These are phyloP conservation scores for Heterodera filipjevi DNA, from an alignment of 2,888 invertebrate genomes.

Conservation along the genomic window DNA sequence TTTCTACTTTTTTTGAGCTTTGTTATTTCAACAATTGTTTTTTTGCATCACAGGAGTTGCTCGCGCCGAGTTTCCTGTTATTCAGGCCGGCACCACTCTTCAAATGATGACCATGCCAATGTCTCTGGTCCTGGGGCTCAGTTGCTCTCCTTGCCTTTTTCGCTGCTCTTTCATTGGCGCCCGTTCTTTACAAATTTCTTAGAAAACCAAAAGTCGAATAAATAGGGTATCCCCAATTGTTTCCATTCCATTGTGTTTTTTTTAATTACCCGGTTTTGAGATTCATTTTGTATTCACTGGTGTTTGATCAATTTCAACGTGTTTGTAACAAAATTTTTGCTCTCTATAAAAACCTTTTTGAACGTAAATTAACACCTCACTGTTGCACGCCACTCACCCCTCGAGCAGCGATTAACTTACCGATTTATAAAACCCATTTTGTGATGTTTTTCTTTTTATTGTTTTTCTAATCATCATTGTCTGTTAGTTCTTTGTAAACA, in stretches of 20 bases:
- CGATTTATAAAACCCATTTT: too few relatives aligned
- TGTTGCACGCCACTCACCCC: too few relatives aligned
- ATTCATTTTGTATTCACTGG: not conserved
- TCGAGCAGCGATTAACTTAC: too few relatives aligned
- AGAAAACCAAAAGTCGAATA: not conserved
- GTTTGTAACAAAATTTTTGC: not conserved
- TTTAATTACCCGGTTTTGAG: too few relatives aligned
- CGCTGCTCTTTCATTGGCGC: slow-evolving; percentile 82
- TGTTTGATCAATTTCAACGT: not conserved
- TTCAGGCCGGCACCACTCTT: slow-evolving; percentile 94
- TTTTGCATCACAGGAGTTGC: slow-evolving; percentile 78
- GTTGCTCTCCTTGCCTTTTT: slow-evolving; percentile 78
- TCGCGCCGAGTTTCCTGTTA: slow-evolving; percentile 93
- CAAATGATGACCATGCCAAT: slow-evolving; percentile 84
- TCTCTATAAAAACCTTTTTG: not conserved
- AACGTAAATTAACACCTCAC: not conserved
- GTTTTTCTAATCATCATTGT: too few relatives aligned
- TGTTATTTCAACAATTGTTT: not conserved
- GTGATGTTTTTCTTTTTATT: too few relatives aligned
- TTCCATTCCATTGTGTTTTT: not conserved
- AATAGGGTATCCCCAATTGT: not conserved
- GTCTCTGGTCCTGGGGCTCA: slow-evolving; percentile 79
- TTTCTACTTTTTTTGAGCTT: slow-evolving; percentile 58
- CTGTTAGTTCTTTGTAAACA: too few relatives aligned
- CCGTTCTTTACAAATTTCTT: slow-evolving; percentile 75